phyloP scores from a whole-genome alignment of 2,888 invertebrate genomes.

The Drosophila paranaensis region DNA sequence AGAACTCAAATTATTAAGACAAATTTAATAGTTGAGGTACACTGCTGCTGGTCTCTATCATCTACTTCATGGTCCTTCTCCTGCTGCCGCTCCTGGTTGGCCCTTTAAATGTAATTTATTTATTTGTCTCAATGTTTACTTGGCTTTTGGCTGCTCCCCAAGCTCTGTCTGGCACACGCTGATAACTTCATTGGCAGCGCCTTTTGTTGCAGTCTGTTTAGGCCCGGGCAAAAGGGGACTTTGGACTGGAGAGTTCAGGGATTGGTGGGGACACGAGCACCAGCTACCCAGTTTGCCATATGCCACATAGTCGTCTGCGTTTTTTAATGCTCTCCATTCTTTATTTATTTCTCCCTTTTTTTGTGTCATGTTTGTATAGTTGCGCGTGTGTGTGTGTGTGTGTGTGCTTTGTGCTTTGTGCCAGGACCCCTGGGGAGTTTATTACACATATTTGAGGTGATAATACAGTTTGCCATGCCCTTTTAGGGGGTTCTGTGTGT shows the following conservation, averaged over 20 bases:
- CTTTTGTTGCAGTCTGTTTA: conserved; percentile 61
- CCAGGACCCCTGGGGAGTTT: conserved; percentile 68
- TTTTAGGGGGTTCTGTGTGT: conserved; percentile 17
- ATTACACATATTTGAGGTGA: conserved; percentile 81
- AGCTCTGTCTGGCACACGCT: conserved; percentile 69
- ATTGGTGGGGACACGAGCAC: neutral
- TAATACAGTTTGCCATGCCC: conserved; percentile 68
- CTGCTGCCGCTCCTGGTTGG: neutral
- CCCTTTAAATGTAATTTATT: conserved; percentile 66
- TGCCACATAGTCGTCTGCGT: conserved; percentile 53
- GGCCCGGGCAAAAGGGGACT: conserved; percentile 20
- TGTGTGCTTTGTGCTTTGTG: conserved; percentile 45
- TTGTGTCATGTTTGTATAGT: conserved; percentile 42
- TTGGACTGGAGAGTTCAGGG: neutral
- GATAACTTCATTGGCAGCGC: conserved; percentile 76
- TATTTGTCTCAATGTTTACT: conserved; percentile 65
- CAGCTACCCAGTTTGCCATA: conserved; percentile 44
- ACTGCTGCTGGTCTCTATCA: neutral
- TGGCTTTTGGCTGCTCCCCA: conserved; percentile 68
- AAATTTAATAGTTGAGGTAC: too few relatives aligned
- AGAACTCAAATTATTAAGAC: neutral
- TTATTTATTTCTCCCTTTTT: conserved; percentile 22
- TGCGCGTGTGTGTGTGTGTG: conserved; percentile 20
- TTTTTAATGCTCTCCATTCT: conserved; percentile 34
- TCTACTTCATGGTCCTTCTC: neutral